Evolutionary conservation across 2,888 invertebrate species (phyloP).

Genomic region (Laothoe populi): DNA sequence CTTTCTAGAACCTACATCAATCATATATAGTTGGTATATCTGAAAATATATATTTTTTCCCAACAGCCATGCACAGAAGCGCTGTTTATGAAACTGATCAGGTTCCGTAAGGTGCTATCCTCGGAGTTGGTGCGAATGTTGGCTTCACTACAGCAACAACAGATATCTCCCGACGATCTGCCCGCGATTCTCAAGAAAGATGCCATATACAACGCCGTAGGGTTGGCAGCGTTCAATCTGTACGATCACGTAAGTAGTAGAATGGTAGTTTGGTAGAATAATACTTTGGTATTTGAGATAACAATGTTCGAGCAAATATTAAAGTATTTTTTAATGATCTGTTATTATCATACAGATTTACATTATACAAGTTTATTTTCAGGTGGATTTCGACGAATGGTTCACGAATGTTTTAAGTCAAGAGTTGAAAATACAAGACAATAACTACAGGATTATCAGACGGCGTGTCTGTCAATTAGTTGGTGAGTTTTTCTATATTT

Average conservation of each 20-base stretch:
- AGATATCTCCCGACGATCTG: slow-evolving; percentile 89
- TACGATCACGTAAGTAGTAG: slow-evolving; percentile 90
- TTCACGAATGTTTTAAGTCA: slow-evolving; percentile 91
- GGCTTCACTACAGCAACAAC: slow-evolving; percentile 87
- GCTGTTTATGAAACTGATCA: slow-evolving; percentile 93
- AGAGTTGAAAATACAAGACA: slow-evolving; percentile 92
- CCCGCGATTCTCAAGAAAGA: slow-evolving; percentile 94
- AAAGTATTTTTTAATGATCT: no score
- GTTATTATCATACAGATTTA: not conserved
- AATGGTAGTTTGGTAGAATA: not conserved
- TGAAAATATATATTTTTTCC: slow-evolving; percentile 18
- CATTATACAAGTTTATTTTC: slow-evolving; percentile 36
- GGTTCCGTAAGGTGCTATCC: slow-evolving; percentile 89
- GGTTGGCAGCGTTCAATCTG: slow-evolving; percentile 94
- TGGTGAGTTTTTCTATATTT: slow-evolving; percentile 86
- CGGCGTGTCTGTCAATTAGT: slow-evolving; percentile 94
- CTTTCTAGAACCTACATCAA: no score
- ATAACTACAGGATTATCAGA: slow-evolving; percentile 93
- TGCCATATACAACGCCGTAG: slow-evolving; percentile 96
- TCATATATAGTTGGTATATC: no score
- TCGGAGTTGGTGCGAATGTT: slow-evolving; percentile 91
- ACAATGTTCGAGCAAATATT: no score
- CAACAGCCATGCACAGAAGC: slow-evolving; percentile 93
- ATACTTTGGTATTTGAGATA: not conserved
- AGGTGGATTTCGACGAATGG: slow-evolving; percentile 97